Conservation (phyloP, 2,797 vertebrate genomes). For the Rhadinocentrus ornatus region DNA sequence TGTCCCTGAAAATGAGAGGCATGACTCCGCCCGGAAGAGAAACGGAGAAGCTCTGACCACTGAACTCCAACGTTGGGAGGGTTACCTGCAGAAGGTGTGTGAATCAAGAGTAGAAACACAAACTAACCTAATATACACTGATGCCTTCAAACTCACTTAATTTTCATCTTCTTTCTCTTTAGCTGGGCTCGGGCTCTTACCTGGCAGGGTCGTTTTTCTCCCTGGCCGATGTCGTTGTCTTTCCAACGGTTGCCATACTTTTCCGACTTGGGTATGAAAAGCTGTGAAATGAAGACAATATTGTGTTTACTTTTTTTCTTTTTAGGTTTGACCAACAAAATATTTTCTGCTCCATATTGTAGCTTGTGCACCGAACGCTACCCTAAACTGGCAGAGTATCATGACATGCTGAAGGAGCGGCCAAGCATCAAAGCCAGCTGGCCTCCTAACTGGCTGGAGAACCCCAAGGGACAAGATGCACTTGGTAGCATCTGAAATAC, state of each 20-base stretch:
- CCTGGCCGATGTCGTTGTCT: conserved; percentile 75
- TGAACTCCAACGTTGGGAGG: conserved; percentile 79
- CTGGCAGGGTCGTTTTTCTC: conserved; percentile 73
- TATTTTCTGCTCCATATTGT: not conserved
- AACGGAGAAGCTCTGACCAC: conserved; percentile 64
- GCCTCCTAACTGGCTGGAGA: conserved; percentile 82
- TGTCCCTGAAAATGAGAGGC: conserved; percentile 77
- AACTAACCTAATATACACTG: not conserved
- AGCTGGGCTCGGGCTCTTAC: conserved; percentile 55
- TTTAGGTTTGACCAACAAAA: not conserved
- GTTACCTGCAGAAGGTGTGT: conserved; percentile 76
- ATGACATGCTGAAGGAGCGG: conserved; percentile 74
- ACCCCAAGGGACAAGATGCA: conserved; percentile 51
- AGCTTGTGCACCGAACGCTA: conserved; percentile 74
- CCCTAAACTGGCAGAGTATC: conserved; percentile 75
- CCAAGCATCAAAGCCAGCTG: conserved; percentile 81
- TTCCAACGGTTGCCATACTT: conserved; percentile 70
- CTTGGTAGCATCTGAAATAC: conserved; percentile 73
- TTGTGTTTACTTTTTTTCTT: not conserved
- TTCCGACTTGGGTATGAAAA: conserved; percentile 74
- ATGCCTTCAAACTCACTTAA: not conserved
- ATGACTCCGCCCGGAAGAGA: conserved; percentile 71
- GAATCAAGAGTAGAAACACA: not conserved
- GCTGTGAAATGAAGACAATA: not conserved
- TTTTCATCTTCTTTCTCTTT: not conserved